These are phyloP conservation scores for Pipa parva DNA, from an alignment of 2,113 vertebrate species.

Conservation along the genomic window DNA sequence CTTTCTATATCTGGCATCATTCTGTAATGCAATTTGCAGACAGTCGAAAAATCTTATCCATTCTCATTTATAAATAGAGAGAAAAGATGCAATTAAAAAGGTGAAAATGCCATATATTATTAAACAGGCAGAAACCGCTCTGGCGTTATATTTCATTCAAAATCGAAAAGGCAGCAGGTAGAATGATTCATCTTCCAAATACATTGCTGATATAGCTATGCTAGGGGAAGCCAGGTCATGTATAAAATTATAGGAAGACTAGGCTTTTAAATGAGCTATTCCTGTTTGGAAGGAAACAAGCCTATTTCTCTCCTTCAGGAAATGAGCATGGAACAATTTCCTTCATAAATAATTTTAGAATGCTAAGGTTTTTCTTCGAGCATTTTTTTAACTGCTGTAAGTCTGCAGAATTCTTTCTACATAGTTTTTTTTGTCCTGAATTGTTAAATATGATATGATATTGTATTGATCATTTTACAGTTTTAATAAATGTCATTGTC, in stretches of 20 bases:
- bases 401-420: not conserved
- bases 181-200: constrained; percentile 10
- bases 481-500: too few relatives aligned
- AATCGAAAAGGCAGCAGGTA: not conserved
- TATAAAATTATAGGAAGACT: not conserved
- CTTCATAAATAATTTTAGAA: not conserved
- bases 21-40: not conserved
- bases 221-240: not conserved
- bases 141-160: not conserved
- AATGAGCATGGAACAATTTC: not conserved
- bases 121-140: not conserved
- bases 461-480: too few relatives aligned
- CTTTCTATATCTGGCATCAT: constrained; percentile 7
- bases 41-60: constrained; percentile 1
- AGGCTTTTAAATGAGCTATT: not conserved
- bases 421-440: too few relatives aligned
- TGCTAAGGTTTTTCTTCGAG: not conserved
- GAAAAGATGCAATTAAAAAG: constrained; percentile 21
- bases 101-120: constrained; percentile 19
- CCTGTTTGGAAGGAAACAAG: not conserved
- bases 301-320: not conserved
- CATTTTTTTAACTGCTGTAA: not conserved
- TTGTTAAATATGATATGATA: too few relatives aligned
- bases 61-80: constrained; percentile 12
- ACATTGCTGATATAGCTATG: not conserved